Evolutionary conservation across 2,113 vertebrate species (phyloP), one percentile per base, ranked within the genome.

Genomic region (Lophotis ruficrista): DNA sequence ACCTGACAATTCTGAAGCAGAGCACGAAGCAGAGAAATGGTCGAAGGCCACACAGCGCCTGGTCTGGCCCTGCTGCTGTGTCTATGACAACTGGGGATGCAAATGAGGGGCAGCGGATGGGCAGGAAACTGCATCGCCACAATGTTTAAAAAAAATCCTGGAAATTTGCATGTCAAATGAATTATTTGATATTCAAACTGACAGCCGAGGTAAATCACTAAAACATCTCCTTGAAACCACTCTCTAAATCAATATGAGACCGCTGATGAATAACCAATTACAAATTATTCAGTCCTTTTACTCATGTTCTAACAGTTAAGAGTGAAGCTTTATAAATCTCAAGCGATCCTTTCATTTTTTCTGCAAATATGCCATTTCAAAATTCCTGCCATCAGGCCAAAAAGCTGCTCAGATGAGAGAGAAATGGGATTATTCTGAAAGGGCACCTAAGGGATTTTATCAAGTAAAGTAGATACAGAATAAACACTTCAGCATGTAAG

Each of bases 241-340:
- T 7, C 70, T 89, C 66, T 84, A 76, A 91, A 93, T 94, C 87
- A 93, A 61, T 81, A 69, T 0, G 6, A 93, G 94, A 54, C 45
- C 6, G 7, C 73, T 83, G 93, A 84, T 94, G 91, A 96, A 91
- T 95, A 96, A 83, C 47, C 72, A 92, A 82, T 93, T 87, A 89
- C 76, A 84, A 89, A 94, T 89, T 65, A 89, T 69, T 90, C 76
- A 6, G 17, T 68, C 41, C 56, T 89, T 93, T 86, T 66, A 64
- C 68, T 93, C 56, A 7, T 86, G 81, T 60, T 72, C 79, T 56
- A 92, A 76, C 61, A 47, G n/a, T n/a, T 57, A 81, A 60, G 64
- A 71, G 54, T 11, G 81, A 92, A 84, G 91, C 73, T 84, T 68
- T 76, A 68, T 43, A 94, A 87, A 91, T 93, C 91, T 93, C 66